Base-by-base conservation (phyloP, 2,888 invertebrate genomes). In the Isoperla grammatica region DNA sequence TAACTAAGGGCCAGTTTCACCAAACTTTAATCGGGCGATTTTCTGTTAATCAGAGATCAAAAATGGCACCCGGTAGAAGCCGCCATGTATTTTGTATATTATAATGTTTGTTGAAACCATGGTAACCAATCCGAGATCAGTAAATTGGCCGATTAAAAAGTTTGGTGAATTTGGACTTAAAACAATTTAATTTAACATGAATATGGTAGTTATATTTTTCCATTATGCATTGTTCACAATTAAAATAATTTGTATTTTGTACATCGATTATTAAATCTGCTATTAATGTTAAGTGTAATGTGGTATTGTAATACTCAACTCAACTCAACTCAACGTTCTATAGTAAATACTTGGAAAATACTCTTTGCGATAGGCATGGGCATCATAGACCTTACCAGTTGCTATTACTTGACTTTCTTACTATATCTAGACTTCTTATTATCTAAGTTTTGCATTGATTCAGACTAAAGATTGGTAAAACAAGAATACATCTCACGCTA, bases 311-410 rank as follows among this genome's bases (percentile, higher is more conserved):
- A 29, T 29, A 29, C 29, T 29, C 4, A 29, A 29, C 29, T 29
- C 29, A 29, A 29, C 8, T 29, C 4, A 29, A 29, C 29, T 29
- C 29, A 29, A 29, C 8, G 4, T 3, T 17, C 17, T 17, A 43
- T 15, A 43, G n/a, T 15, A 5, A 48, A 20, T 22, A 48, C 19
- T 19, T 22, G 12, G 48, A 22, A 48, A 57, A 57, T 57, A 57
- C 57, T 57, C 48, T 57, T 40, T 12, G 42, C 42, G 3, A 29
- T 29, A 29, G 29, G 29, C 29, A 8, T 29, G 29, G 29, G 29
- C 8, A 29, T 8, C 29, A 40, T 13, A 40, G 13, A 15, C 4
- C 13, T 6, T 15, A 40, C n/a, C 4, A 8, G 5, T 29, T 4
- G n/a, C 42, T 13, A 4, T 12, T 40, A 40, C 42, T n/a, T n/a